phyloP scores from a whole-genome alignment of 2,797 vertebrate species.

The Crax fasciolata region DNA sequence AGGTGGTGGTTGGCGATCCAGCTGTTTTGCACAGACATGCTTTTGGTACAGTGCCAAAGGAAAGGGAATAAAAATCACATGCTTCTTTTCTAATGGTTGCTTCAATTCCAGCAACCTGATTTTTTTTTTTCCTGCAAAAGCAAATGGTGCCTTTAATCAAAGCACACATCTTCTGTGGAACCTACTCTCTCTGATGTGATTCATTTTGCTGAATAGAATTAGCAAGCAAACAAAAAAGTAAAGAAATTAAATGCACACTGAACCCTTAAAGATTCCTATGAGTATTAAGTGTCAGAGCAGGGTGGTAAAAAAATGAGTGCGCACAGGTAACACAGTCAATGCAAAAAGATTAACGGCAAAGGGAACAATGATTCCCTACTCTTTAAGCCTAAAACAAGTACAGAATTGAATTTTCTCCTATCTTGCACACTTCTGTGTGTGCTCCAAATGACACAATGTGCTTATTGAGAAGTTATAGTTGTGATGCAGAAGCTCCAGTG shows the following conservation, averaged over 20 bases:
- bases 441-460: neutral
- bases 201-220: neutral
- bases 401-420: neutral
- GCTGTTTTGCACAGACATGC: conserved; percentile 42
- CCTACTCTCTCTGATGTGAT: neutral
- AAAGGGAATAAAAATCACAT: neutral
- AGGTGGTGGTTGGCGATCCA: conserved; percentile 37
- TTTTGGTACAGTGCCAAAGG: neutral
- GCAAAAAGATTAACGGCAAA: neutral
- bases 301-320: neutral
- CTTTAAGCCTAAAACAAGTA: neutral
- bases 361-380: neutral
- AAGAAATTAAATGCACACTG: neutral
- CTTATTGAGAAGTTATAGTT: neutral
- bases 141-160: neutral
- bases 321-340: neutral
- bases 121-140: neutral
- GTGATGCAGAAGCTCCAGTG: neutral
- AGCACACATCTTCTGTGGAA: neutral
- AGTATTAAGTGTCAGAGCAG: neutral
- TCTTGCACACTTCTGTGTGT: neutral
- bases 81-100: neutral
- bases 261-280: neutral
- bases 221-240: neutral
- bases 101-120: neutral